Percentiles rank a stretch among this genome's conserved stretches.
Evolutionary conservation across 2,797 vertebrate genomes (phyloP).

Genomic region (Cyclura pinguis): DNA sequence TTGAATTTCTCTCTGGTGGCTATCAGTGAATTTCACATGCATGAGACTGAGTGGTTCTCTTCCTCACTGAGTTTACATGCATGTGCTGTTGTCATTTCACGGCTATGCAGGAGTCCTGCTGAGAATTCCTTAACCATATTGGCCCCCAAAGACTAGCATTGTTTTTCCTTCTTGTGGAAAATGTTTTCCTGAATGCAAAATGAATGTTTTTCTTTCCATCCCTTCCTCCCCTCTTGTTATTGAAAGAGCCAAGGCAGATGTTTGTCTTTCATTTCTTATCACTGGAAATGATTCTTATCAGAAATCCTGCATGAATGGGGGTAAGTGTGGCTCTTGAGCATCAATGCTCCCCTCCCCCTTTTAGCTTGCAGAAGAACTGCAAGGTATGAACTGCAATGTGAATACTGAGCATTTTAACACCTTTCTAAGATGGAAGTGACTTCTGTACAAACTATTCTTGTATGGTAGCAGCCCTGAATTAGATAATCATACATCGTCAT

Average conservation of each 20-base stretch:
- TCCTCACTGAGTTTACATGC: neutral
- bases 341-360: neutral
- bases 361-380: neutral
- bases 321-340: neutral
- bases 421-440: constrained; percentile 10
- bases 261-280: constrained; percentile 34
- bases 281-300: constrained; percentile 8
- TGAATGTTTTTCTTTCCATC: constrained; percentile 39
- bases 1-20: neutral
- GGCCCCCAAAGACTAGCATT: constrained; percentile 17
- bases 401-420: neutral
- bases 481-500: neutral
- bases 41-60: neutral
- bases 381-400: neutral
- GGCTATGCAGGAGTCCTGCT: constrained; percentile 20
- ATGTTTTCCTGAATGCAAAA: constrained; percentile 35
- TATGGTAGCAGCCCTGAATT: neutral
- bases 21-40: neutral
- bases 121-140: neutral
- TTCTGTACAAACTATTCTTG: neutral
- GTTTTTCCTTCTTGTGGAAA: neutral
- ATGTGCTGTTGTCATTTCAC: constrained; percentile 3
- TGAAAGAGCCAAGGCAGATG: constrained; percentile 18
- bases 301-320: constrained; percentile 11
- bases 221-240: neutral